Conservation (phyloP, 2,113 vertebrate genomes). For the Oplegnathus fasciatus region DNA sequence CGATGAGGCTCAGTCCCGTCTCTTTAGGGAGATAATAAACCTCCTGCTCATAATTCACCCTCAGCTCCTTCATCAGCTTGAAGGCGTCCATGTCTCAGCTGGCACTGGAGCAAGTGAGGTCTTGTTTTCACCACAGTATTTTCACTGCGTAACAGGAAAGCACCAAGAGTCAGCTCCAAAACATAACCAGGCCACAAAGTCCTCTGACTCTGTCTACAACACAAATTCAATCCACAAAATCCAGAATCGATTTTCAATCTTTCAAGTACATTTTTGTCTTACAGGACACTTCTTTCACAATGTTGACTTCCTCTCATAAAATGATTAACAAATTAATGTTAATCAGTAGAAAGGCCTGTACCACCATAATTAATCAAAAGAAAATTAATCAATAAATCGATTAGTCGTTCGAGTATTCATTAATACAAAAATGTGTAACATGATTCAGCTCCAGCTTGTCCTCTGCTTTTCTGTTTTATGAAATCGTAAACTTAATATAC, state of each 20-base stretch:
- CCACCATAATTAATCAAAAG: too few relatives aligned
- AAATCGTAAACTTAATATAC: not conserved
- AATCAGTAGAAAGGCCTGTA: not conserved
- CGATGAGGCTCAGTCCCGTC: conserved; percentile 91
- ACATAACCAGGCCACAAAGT: not conserved
- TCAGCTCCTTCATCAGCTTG: conserved; percentile 92
- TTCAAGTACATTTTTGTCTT: not conserved
- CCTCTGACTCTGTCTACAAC: not conserved
- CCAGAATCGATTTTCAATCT: not conserved
- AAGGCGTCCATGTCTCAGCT: conserved; percentile 85
- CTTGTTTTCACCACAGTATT: conserved; percentile 32
- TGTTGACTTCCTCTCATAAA: too few relatives aligned
- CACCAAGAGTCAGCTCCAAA: not conserved
- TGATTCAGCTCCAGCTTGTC: too few relatives aligned
- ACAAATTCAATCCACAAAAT: not conserved
- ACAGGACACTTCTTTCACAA: too few relatives aligned
- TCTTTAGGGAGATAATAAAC: conserved; percentile 90
- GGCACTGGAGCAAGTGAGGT: conserved; percentile 47
- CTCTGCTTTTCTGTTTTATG: not conserved
- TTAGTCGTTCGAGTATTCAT: too few relatives aligned
- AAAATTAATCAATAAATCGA: too few relatives aligned
- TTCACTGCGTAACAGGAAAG: conserved; percentile 38
- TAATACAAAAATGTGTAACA: too few relatives aligned
- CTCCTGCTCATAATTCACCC: conserved; percentile 91
- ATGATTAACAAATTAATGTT: too few relatives aligned